These are phyloP conservation scores for Acronicta alni DNA, from an alignment of 2,888 invertebrate genomes.

Conservation along the genomic window DNA sequence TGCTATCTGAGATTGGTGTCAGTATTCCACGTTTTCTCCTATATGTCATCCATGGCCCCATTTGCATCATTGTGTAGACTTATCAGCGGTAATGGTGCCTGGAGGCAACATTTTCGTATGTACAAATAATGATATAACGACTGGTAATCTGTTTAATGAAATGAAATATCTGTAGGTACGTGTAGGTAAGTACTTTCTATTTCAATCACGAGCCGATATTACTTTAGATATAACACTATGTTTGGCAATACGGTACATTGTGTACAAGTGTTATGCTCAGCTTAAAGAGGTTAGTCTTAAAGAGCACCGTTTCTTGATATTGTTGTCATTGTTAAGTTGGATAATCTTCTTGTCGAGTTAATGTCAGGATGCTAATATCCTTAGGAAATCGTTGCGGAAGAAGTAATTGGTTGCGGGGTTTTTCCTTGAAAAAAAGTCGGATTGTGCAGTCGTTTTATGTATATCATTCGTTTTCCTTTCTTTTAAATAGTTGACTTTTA, in stretches of 20 bases:
- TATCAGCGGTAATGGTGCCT: constrained; percentile 62
- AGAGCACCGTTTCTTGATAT: constrained; percentile 3
- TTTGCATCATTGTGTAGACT: constrained; percentile 63
- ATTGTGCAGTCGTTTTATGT: too few species aligned
- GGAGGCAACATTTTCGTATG: constrained; percentile 54
- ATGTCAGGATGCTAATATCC: neutral
- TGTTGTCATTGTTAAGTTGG: neutral
- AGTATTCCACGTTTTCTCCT: constrained; percentile 84
- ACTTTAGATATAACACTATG: constrained; percentile 52
- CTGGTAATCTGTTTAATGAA: constrained; percentile 63
- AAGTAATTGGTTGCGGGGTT: too few species aligned
- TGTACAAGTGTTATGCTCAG: constrained; percentile 46
- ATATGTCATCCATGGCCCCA: constrained; percentile 78
- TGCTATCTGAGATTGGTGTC: constrained; percentile 83
- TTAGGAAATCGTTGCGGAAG: too few species aligned
- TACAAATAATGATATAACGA: constrained; percentile 43
- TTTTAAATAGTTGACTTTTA: too few species aligned
- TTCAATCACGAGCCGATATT: constrained; percentile 68
- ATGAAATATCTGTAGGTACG: constrained; percentile 48
- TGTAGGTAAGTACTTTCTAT: constrained; percentile 72
- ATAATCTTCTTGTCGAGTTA: neutral
- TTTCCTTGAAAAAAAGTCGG: too few species aligned
- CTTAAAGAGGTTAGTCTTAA: constrained; percentile 4
- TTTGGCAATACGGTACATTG: constrained; percentile 54
- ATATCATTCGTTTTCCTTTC: too few species aligned